Conservation (phyloP, 2,113 vertebrate species). For the Zosterops hypoxanthus region DNA sequence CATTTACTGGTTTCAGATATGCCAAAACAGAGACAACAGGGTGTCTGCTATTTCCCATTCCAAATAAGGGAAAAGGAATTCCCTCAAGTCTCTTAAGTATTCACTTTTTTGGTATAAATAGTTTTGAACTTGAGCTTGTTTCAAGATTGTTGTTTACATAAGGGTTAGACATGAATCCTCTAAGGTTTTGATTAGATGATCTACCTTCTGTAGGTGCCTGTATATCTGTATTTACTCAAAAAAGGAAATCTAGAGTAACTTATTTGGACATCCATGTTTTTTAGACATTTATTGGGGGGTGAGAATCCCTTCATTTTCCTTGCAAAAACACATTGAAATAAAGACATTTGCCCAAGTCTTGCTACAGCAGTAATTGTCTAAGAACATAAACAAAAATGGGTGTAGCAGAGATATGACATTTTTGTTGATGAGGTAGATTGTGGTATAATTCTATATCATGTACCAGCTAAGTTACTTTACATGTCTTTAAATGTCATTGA, state of each 20-base stretch:
- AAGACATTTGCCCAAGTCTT: not conserved
- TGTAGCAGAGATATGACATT: not conserved
- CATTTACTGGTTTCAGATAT: not conserved
- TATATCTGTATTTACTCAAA: not conserved
- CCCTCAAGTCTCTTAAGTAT: not conserved
- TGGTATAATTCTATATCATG: not conserved
- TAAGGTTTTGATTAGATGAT: not conserved
- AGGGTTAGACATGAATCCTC: not conserved
- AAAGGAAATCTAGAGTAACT: not conserved
- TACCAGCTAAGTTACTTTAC: not conserved
- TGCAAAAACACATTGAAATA: not conserved
- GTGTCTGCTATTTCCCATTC: not conserved
- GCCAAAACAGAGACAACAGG: constrained; percentile 10
- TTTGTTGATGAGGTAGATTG: not conserved
- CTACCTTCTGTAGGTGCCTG: not conserved
- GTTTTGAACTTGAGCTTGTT: not conserved
- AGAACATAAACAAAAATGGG: not conserved
- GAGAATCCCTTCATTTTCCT: not conserved
- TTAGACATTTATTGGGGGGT: not conserved
- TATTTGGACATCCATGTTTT: not conserved
- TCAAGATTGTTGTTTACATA: not conserved
- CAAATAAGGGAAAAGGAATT: not conserved
- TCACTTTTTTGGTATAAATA: not conserved
- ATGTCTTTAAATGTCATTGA: not conserved
- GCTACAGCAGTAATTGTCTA: not conserved